Conservation (phyloP, 92 coral and sea anemone species). For the Umimayanthus kanabou region DNA sequence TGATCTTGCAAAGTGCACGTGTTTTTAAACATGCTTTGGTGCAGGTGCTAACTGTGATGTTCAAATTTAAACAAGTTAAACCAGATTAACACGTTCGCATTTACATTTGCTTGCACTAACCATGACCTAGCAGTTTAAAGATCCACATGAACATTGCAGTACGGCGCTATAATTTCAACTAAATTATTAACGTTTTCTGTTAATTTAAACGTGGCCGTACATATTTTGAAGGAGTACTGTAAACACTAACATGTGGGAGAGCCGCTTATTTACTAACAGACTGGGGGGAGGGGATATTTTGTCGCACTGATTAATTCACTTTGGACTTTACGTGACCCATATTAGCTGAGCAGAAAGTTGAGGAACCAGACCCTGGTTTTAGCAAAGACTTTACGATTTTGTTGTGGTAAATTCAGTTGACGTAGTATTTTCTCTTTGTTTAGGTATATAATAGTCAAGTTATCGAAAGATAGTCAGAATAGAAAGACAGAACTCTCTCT, state of each 20-base stretch:
- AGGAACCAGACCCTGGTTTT: not conserved
- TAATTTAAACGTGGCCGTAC: not conserved
- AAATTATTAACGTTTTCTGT: not conserved
- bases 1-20: not conserved
- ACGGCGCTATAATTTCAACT: not conserved
- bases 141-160: not conserved
- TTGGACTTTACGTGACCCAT: not conserved
- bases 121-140: not conserved
- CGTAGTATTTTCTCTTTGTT: too few species aligned
- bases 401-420: too few species aligned
- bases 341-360: not conserved
- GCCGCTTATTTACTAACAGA: constrained; percentile 34
- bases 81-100: not conserved
- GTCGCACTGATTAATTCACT: not conserved
- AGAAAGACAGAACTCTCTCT: not conserved
- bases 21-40: not conserved
- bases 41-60: not conserved
- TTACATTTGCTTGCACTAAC: not conserved
- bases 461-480: not conserved
- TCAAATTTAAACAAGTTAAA: constrained; percentile 17
- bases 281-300: not conserved
- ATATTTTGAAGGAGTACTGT: not conserved
- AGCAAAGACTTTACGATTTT: too few species aligned
- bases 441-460: not conserved
- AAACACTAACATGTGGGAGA: constrained; percentile 7